Evolutionary conservation across 2,113 vertebrate genomes (phyloP), one percentile per base, ranked within the genome.

Genomic region (Xenotilapia caudafasciata): DNA sequence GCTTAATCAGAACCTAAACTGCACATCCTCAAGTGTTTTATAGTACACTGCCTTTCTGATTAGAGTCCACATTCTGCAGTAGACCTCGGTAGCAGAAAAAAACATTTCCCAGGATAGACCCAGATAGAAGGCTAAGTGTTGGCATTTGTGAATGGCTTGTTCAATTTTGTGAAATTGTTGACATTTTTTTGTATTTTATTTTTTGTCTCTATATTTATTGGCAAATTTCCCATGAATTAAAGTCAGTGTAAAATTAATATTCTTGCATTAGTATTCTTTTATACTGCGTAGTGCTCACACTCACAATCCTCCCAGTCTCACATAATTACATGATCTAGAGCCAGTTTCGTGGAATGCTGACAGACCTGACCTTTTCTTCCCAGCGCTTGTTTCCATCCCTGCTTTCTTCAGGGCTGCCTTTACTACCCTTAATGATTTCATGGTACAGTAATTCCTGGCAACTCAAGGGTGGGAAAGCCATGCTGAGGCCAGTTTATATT

Each of bases 201-300:
- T 47, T 19, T 84, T 73, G 79, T 85, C 56, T 82, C 23, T 80
- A 84, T 8, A 65, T 92, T 89, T 79, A 60, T 86, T 85, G 68
- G 68, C 83, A 86, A 91, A 82, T 56, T 84, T 86, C 87, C 92
- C 83, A 88, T 89, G 28, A 85, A 95, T 93, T 96, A 95, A 95
- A 96, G 80, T 85, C 23, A 54, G 79, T 85, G 82, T 77, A 6
- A 77, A 77, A 49, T 49, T 2, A 49, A 49, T 31, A 49, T 77
- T 49, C 26, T 31, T 12, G 2, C 28, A 68, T 40, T 68, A 40
- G 17, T 68, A 21, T 40, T 9, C 45, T 77, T 31, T 49, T 12
- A 7, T 54, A 26, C 10, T 47, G 28, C 10, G 6, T 38, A 17
- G 56, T 15, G n/a, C 13, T 58, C 62, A 40, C 62, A 68, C 33